Percentiles rank a stretch among this genome's conserved stretches.
Conservation (phyloP, 2,888 invertebrate genomes). For the Omphaloscelis lunosa region DNA sequence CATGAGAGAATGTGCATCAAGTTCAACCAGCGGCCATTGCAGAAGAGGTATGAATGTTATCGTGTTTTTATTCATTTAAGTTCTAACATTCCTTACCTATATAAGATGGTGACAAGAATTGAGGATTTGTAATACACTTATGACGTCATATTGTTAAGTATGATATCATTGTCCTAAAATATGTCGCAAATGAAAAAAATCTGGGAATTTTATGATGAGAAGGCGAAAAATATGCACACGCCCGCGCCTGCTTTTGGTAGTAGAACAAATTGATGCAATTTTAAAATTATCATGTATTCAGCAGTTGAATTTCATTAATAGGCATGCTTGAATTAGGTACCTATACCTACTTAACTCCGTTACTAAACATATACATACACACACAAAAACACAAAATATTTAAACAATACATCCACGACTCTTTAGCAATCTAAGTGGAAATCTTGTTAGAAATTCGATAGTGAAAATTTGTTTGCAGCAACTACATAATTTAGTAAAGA, state of each 20-base stretch:
- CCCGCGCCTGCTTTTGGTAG: background rate
- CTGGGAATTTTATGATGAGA: background rate
- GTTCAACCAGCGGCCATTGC: constrained; percentile 88
- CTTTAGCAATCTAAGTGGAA: background rate
- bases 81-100: background rate
- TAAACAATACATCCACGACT: background rate
- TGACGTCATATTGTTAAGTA: background rate
- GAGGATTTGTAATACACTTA: background rate
- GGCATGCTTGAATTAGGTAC: background rate
- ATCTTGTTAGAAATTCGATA: background rate
- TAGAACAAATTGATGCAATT: background rate
- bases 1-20: constrained; percentile 89
- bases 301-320: background rate
- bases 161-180: background rate
- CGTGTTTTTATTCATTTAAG: background rate
- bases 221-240: too few species aligned
- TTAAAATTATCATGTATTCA: background rate
- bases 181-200: background rate
- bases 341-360: background rate
- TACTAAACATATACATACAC: background rate
- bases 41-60: constrained; percentile 81
- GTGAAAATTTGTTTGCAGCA: background rate
- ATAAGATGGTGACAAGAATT: background rate
- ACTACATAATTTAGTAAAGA: background rate
- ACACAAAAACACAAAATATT: background rate